Evolutionary conservation across 2,888 invertebrate species (phyloP).

Genomic region (Panorpa germanica): DNA sequence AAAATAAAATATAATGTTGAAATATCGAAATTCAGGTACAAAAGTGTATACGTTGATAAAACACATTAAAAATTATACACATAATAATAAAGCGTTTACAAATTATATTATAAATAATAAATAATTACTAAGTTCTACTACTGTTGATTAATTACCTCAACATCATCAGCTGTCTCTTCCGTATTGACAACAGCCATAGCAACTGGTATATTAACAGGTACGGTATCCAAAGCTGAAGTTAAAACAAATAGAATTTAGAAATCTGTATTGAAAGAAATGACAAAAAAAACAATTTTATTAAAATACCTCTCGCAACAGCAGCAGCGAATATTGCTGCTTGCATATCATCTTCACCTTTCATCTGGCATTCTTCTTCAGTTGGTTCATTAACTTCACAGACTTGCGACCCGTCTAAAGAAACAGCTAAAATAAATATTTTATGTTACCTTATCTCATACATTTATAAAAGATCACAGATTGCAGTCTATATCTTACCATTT

Average conservation of each 20-base stretch:
- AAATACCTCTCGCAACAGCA: constrained; percentile 13
- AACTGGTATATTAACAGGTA: constrained; percentile 16
- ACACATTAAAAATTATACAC: too few species aligned
- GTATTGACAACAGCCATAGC: constrained; percentile 17
- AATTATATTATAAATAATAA: too few species aligned
- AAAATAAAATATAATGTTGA: too few species aligned
- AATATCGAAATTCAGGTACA: too few species aligned
- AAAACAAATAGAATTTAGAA: constrained; percentile 4
- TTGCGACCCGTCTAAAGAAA: too few species aligned
- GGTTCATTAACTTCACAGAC: too few species aligned
- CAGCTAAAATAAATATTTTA: too few species aligned
- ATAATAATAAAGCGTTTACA: too few species aligned
- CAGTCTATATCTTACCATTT: constrained; percentile 17
- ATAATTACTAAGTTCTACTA: too few species aligned
- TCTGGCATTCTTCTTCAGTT: too few species aligned
- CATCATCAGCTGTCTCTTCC: constrained; percentile 19
- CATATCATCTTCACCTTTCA: constrained; percentile 19
- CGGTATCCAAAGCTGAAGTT: constrained; percentile 18
- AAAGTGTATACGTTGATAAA: too few species aligned
- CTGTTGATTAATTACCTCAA: constrained; percentile 21
- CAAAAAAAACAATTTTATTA: neutral
- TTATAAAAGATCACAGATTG: too few species aligned
- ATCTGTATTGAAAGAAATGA: neutral
- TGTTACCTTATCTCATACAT: neutral
- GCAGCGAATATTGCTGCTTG: constrained; percentile 23